Evolutionary conservation across 2,888 invertebrate genomes (phyloP).

Genomic region (Seira musarum): DNA sequence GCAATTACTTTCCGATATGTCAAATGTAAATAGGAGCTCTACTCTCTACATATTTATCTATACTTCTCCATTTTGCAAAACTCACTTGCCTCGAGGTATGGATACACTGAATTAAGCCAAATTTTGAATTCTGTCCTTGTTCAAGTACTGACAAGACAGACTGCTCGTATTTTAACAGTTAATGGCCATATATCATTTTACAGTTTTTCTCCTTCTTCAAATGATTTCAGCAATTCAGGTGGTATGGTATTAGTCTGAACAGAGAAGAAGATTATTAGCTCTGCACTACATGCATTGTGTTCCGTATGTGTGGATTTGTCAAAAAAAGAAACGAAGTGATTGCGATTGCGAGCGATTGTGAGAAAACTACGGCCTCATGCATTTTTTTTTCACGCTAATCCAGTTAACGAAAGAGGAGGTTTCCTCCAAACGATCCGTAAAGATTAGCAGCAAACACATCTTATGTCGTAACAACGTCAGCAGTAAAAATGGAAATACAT

Average conservation of each 20-base stretch:
- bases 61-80: not conserved
- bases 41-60: not conserved
- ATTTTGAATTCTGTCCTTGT: not conserved
- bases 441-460: no score
- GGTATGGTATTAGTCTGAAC: not conserved
- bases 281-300: not conserved
- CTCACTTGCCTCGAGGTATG: not conserved
- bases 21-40: not conserved
- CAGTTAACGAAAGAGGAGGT: not conserved
- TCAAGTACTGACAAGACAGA: no score
- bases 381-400: not conserved
- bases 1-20: no score
- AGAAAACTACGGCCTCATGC: no score
- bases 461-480: no score
- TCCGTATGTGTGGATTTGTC: not conserved
- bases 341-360: no score
- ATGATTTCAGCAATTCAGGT: not conserved
- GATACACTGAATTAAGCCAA: not conserved
- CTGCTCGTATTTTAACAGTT: not conserved
- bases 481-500: no score
- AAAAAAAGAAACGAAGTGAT: no score
- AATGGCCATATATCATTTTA: not conserved
- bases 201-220: not conserved
- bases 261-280: not conserved
- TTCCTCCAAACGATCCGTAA: not conserved